Evolutionary conservation across 2,113 vertebrate species (phyloP), one percentile per base, ranked within the genome.

Genomic region (Calonectris borealis): DNA sequence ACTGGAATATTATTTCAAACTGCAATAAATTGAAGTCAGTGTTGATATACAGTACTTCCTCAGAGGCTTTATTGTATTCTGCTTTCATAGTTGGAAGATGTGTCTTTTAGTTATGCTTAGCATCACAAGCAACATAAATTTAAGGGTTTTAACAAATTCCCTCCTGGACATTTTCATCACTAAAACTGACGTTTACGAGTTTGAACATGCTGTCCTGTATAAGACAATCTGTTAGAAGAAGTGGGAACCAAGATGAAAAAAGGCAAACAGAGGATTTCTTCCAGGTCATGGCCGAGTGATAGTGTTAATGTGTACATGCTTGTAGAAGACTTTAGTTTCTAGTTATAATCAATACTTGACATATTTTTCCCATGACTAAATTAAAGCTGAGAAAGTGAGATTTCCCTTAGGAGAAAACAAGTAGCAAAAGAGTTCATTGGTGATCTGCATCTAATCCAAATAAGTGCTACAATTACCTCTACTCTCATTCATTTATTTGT

Each of bases 401-500:
- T 86, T 96, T 92, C 94, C 86, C 61, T 48, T 65, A 69, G 83
- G 83, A 84, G 75, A 91, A 89, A 91, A 83, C 46, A 84, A 68
- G 72, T 66, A 55, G 69, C 52, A 42, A 81, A 80, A 48, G 34
- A 83, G 66, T 93, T 72, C 76, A 83, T 42, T 51, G 64, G 70
- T 86, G 84, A 93, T 93, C 76, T 72, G 78, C 71, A 42, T 88
- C 75, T 95, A 90, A 95, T 97, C 25, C 79, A 86, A 96, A 15
- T 87, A 94, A 96, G 91, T 94, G 91, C 70, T 93, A 82, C 54
- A 73, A 86, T 96, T 96, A 86, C 86, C 83, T 92, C 64, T 58
- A 0, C 62, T 88, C 55, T 64, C 79, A n/a, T 72, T 94, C 82
- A 81, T 94, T 91, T 49, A 42, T 85, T 66, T 83, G 60, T 94